phyloP scores from a whole-genome alignment of 1,140 invertebrate species.

The Leucophenga varia region DNA sequence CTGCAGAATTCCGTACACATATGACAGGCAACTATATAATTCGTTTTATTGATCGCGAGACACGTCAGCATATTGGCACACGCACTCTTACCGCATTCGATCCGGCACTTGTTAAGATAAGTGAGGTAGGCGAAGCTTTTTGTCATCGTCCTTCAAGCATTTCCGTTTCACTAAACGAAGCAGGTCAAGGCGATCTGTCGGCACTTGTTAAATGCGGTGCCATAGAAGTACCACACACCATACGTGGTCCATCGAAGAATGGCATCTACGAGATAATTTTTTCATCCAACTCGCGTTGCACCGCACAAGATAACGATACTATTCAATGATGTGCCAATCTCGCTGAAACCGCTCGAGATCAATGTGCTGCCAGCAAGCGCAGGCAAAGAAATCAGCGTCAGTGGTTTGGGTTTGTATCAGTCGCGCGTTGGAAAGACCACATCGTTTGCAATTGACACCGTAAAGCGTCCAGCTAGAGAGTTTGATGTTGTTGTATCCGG shows the following conservation, averaged over 20 bases:
- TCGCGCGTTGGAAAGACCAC: constrained; percentile 76
- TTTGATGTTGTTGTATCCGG: constrained; percentile 90
- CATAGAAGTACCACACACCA: constrained; percentile 75
- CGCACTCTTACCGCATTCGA: constrained; percentile 82
- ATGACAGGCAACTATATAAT: constrained; percentile 61
- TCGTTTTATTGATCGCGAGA: constrained; percentile 54
- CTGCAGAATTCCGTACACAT: constrained; percentile 60
- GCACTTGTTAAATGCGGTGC: constrained; percentile 78
- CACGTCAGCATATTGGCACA: constrained; percentile 56
- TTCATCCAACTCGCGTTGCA: constrained; percentile 77
- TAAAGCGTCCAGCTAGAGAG: constrained; percentile 80
- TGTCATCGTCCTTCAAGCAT: constrained; percentile 79
- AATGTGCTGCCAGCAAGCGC: constrained; percentile 63
- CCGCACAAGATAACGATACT: constrained; percentile 79
- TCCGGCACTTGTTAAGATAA: constrained; percentile 75
- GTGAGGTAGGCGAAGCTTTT: constrained; percentile 76
- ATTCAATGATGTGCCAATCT: constrained; percentile 73
- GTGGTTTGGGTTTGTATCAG: constrained; percentile 79
- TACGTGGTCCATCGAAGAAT: constrained; percentile 67
- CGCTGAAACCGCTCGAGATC: constrained; percentile 60
- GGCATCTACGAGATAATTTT: constrained; percentile 79
- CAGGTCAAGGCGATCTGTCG: constrained; percentile 80
- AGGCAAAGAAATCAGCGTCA: constrained; percentile 65
- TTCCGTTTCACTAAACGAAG: constrained; percentile 68
- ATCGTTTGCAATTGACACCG: constrained; percentile 85